Evolutionary conservation across 2,888 invertebrate species (phyloP).

Genomic region (Zelleria hepariella): DNA sequence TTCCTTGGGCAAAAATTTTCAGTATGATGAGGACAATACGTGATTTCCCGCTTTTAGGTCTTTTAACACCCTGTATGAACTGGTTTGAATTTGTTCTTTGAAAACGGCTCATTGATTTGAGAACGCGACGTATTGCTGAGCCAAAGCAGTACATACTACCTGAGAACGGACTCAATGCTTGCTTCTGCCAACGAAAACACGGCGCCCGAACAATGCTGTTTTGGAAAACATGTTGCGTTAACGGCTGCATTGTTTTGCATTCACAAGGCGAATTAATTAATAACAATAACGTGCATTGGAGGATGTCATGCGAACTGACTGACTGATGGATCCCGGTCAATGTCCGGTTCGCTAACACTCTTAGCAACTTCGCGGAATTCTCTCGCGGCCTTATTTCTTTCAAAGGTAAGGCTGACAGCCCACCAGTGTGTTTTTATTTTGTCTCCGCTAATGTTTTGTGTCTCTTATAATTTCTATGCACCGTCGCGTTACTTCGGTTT

Average conservation of each 20-base stretch:
- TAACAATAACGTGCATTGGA: constrained; percentile 24
- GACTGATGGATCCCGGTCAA: constrained; percentile 38
- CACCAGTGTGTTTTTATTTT: too few species aligned
- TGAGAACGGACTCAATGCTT: background rate
- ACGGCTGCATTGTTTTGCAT: constrained; percentile 46
- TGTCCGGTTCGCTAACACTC: constrained; percentile 37
- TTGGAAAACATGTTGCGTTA: constrained; percentile 45
- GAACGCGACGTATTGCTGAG: too few species aligned
- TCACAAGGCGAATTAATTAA: constrained; percentile 26
- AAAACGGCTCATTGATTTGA: too few species aligned
- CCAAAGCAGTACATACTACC: too few species aligned
- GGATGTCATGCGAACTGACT: constrained; percentile 15
- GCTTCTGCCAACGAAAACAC: background rate
- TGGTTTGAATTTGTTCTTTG: too few species aligned
- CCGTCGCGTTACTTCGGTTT: too few species aligned
- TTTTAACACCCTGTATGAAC: too few species aligned
- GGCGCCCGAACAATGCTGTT: constrained; percentile 25
- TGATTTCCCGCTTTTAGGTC: too few species aligned
- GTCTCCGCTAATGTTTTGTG: too few species aligned
- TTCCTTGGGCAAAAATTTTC: too few species aligned
- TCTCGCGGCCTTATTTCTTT: background rate
- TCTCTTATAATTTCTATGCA: too few species aligned
- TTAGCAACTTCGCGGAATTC: background rate
- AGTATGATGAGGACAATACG: too few species aligned
- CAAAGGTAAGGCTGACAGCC: background rate